Evolutionary conservation across 2,113 vertebrate genomes (phyloP).

Genomic region (Oryzias woworae): DNA sequence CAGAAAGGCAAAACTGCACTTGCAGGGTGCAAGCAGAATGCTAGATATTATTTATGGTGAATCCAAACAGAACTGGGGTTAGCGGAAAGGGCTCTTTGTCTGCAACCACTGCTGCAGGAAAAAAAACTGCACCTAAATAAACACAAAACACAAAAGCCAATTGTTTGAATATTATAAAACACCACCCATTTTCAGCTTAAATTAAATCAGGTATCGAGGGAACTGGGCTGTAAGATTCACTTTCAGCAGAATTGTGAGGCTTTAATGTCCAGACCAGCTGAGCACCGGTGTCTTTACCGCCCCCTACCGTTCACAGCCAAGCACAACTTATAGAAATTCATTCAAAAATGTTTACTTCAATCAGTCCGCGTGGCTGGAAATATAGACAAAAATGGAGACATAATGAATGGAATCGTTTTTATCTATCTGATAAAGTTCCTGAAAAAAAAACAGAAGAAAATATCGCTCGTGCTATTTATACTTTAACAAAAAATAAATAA

Average conservation of each 20-base stretch:
- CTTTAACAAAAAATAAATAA: neutral
- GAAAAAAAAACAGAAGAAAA: too few relatives aligned
- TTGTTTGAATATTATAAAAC: constrained; percentile 21
- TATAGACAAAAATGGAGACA: too few relatives aligned
- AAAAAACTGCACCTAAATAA: constrained; percentile 3
- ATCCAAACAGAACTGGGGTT: constrained; percentile 41
- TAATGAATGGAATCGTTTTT: too few relatives aligned
- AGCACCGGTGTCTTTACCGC: constrained; percentile 54
- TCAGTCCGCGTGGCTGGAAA: too few relatives aligned
- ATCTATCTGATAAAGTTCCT: too few relatives aligned
- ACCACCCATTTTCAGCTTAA: neutral
- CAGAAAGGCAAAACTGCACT: constrained; percentile 22
- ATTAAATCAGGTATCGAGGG: constrained; percentile 10
- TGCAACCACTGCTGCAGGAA: constrained; percentile 7
- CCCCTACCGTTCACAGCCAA: constrained; percentile 41
- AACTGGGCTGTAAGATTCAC: constrained; percentile 1
- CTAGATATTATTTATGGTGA: constrained; percentile 42
- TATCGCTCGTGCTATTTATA: too few relatives aligned
- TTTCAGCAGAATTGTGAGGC: constrained; percentile 16
- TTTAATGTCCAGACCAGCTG: constrained; percentile 20
- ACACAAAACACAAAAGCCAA: constrained; percentile 7
- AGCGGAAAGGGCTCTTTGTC: constrained; percentile 40
- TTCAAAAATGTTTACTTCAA: constrained; percentile 27
- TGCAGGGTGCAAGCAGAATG: constrained; percentile 22
- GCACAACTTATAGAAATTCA: constrained; percentile 36